phyloP scores from a whole-genome alignment of 35 echinoderm and acorn worm genomes.

The Heliocidaris erythrogramma region DNA sequence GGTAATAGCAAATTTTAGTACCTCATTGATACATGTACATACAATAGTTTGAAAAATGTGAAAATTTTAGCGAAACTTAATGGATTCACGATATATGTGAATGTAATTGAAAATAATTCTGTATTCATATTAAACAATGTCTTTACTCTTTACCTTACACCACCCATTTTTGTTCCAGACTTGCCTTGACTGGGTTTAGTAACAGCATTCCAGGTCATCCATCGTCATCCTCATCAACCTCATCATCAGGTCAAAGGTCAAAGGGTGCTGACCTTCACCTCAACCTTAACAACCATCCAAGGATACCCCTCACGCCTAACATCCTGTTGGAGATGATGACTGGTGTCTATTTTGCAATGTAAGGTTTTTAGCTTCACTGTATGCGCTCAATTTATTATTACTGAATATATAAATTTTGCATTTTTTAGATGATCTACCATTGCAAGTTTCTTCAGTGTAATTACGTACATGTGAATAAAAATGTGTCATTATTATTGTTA shows the following conservation, averaged over 20 bases:
- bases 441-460: too few relatives aligned
- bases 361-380: constrained; percentile 9
- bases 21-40: too few relatives aligned
- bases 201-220: constrained; percentile 28
- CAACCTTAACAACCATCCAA: constrained; percentile 47
- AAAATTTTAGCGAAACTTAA: too few relatives aligned
- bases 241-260: constrained; percentile 34
- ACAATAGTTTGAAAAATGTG: too few relatives aligned
- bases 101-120: too few relatives aligned
- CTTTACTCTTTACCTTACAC: neutral
- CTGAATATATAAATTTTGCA: too few relatives aligned
- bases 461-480: too few relatives aligned
- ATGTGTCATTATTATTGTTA: too few relatives aligned
- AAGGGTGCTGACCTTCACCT: constrained; percentile 39
- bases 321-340: constrained; percentile 80
- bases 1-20: too few relatives aligned
- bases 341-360: constrained; percentile 81
- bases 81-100: too few relatives aligned
- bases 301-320: constrained; percentile 65
- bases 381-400: neutral
- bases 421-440: too few relatives aligned
- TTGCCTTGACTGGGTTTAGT: constrained; percentile 36
- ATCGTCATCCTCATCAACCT: neutral
- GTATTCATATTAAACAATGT: neutral
- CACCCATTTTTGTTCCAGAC: neutral